Evolutionary conservation across 53 echinoderm and acorn worm genomes (phyloP).

Genomic region (Hippasteria phrygiana): DNA sequence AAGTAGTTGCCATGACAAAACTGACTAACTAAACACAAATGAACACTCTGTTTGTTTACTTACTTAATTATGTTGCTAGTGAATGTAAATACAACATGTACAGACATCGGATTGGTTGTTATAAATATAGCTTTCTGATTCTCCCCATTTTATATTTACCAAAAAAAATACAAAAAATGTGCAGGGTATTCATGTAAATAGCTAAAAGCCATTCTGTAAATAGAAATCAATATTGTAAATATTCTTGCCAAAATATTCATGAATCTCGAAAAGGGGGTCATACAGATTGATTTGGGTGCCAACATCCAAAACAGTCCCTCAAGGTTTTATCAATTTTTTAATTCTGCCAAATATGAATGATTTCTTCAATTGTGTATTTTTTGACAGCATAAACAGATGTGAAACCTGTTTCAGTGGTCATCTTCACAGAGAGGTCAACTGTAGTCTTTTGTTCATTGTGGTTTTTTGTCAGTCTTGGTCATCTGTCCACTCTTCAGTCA

Average conservation of each 20-base stretch:
- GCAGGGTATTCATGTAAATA: constrained; percentile 58
- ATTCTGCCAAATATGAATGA: too few species aligned
- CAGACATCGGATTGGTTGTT: not conserved
- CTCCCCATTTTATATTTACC: constrained; percentile 23
- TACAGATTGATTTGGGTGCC: not conserved
- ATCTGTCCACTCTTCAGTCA: too few species aligned
- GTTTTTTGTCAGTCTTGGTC: too few species aligned
- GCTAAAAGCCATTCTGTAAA: not conserved
- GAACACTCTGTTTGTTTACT: not conserved
- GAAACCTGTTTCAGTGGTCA: too few species aligned
- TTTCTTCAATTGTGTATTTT: too few species aligned
- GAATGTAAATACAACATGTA: constrained; percentile 18
- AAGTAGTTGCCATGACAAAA: too few species aligned
- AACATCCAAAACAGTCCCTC: too few species aligned
- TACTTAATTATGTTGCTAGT: constrained; percentile 7
- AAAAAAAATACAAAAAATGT: constrained; percentile 4
- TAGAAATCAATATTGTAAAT: constrained; percentile 15
- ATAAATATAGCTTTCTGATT: constrained; percentile 20
- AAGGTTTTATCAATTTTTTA: too few species aligned
- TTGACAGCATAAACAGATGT: too few species aligned
- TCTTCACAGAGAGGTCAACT: too few species aligned
- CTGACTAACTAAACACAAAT: too few species aligned
- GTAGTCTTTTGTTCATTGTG: too few species aligned
- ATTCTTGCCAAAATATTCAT: not conserved
- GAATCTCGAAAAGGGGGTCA: not conserved